Percentiles rank a stretch among this genome's conserved stretches.
phyloP scores from a whole-genome alignment of 2,797 vertebrate species.

The Bucorvus abyssinicus region DNA sequence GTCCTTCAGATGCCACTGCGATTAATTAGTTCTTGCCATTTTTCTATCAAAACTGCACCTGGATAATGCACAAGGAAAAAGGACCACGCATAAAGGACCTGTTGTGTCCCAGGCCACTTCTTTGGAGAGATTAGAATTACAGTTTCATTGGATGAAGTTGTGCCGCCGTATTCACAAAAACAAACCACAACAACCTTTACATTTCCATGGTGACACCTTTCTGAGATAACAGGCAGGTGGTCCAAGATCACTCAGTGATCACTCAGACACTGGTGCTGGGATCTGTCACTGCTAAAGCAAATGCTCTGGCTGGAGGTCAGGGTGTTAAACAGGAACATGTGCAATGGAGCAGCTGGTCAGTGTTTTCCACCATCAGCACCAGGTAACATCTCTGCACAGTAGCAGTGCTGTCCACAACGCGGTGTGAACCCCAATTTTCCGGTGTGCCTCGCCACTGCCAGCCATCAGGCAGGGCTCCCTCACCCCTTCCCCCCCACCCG shows the following conservation, averaged over 20 bases:
- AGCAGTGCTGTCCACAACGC: fast-evolving
- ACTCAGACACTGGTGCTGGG: fast-evolving
- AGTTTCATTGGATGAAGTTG: neutral
- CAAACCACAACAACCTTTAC: neutral
- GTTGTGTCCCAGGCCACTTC: neutral
- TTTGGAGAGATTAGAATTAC: neutral
- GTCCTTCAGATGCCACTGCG: neutral
- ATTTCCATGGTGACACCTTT: neutral
- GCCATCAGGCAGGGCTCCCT: neutral
- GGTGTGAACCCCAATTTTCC: fast-evolving
- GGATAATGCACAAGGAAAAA: neutral
- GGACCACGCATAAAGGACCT: fast-evolving
- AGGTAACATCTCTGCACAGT: fast-evolving
- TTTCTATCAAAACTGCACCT: neutral
- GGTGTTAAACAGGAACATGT: neutral
- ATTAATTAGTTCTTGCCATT: neutral
- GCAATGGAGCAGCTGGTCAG: neutral
- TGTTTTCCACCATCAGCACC: fast-evolving
- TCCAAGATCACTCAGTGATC: fast-evolving
- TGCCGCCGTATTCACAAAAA: neutral
- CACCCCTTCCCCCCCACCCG: neutral
- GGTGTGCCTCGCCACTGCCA: fast-evolving
- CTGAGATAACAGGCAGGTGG: neutral
- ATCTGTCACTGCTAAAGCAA: neutral
- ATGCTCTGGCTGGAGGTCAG: neutral